A percentile compares a stretch with the other conserved stretches of the same genome.
Evolutionary conservation across 1,140 invertebrate genomes (phyloP).

Genomic region (Nomia melanderi): DNA sequence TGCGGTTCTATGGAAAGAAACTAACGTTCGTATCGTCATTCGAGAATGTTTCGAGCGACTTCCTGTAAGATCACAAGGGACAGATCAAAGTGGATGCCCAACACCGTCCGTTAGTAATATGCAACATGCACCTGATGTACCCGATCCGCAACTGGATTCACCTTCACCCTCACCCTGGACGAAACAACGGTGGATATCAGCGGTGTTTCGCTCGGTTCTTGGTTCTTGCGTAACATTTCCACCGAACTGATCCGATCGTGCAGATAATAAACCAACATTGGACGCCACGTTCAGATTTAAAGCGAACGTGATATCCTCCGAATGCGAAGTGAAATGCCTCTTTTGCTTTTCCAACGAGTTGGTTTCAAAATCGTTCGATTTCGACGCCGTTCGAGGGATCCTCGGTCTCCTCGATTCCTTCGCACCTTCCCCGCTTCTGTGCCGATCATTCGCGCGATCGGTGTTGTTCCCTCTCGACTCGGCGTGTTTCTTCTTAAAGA

Average conservation of each 20-base stretch:
- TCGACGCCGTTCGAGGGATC: slow-evolving; percentile 67
- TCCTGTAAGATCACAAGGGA: too few relatives aligned
- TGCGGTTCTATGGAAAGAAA: too few relatives aligned
- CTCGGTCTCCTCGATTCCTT: slow-evolving; percentile 47
- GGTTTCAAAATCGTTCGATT: slow-evolving; percentile 65
- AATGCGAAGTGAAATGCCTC: slow-evolving; percentile 63
- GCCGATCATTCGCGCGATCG: background rate
- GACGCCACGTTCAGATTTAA: slow-evolving; percentile 64
- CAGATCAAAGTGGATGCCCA: background rate
- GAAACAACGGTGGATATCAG: too few relatives aligned
- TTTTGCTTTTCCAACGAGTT: slow-evolving; percentile 59
- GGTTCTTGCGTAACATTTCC: background rate
- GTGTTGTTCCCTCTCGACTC: background rate
- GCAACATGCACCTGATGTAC: slow-evolving; percentile 71
- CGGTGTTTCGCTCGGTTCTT: background rate
- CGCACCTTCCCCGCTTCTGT: background rate
- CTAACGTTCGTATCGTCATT: too few relatives aligned
- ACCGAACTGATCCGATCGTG: background rate
- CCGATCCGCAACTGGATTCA: slow-evolving; percentile 24
- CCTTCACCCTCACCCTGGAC: slow-evolving; percentile 19
- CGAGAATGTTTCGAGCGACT: background rate
- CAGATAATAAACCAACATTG: slow-evolving; percentile 12
- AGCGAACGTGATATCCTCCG: slow-evolving; percentile 66
- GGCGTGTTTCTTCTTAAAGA: background rate
- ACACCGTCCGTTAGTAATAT: slow-evolving; percentile 58